Conservation (phyloP, 2,888 invertebrate genomes). For the Lapara coniferarum region DNA sequence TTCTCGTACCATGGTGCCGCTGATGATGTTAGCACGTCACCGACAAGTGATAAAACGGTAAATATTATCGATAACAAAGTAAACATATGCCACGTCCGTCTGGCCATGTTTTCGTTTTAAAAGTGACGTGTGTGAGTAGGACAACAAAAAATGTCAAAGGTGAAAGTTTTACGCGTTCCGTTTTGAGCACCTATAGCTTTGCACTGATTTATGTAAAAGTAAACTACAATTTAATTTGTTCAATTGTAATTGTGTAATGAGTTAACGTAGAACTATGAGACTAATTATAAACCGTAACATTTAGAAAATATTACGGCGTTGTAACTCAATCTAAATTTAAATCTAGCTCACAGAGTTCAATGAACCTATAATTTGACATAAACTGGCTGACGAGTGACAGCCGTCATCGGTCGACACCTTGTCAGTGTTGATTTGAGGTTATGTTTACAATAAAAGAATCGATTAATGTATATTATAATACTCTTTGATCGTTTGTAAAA, state of each 20-base stretch:
- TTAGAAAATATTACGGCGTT: too few species aligned
- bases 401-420: neutral
- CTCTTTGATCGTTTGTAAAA: neutral
- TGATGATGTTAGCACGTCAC: slow-evolving; percentile 78
- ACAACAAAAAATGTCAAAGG: slow-evolving; percentile 33
- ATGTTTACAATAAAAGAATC: slow-evolving; percentile 7
- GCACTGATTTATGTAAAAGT: neutral
- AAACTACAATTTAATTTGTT: neutral
- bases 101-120: slow-evolving; percentile 67
- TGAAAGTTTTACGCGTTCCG: slow-evolving; percentile 28
- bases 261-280: too few species aligned
- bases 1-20: slow-evolving; percentile 92
- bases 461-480: too few species aligned
- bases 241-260: neutral
- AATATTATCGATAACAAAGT: slow-evolving; percentile 73
- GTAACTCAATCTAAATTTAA: too few species aligned
- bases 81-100: slow-evolving; percentile 82
- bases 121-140: slow-evolving; percentile 40
- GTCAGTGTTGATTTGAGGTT: neutral
- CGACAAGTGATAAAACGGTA: slow-evolving; percentile 78
- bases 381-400: neutral
- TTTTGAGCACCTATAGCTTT: neutral
- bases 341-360: too few species aligned
- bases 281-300: too few species aligned
- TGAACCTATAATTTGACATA: too few species aligned